Evolutionary conservation across 2,797 vertebrate species (phyloP).

Genomic region (Liasis olivaceus): DNA sequence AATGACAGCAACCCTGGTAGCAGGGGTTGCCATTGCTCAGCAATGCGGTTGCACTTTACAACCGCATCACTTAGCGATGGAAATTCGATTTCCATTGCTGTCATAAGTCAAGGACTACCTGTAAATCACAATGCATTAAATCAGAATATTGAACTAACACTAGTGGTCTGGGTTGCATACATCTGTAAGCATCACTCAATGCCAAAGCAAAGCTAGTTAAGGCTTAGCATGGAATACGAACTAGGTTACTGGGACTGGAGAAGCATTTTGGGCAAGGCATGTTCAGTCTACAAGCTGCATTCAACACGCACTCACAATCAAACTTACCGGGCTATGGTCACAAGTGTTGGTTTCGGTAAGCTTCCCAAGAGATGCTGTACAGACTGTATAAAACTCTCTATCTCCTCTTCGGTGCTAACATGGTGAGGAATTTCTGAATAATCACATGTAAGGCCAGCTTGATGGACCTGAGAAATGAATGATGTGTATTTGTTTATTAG

Average conservation of each 20-base stretch:
- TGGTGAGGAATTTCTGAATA: constrained; percentile 93
- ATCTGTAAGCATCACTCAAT: neutral
- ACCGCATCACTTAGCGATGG: too few relatives aligned
- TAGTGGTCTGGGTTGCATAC: neutral
- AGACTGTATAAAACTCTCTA: constrained; percentile 80
- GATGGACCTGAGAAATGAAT: constrained; percentile 83
- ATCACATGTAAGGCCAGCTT: constrained; percentile 95
- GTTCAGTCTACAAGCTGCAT: neutral
- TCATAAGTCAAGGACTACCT: too few relatives aligned
- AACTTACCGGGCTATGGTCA: constrained; percentile 89
- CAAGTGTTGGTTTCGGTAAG: constrained; percentile 87
- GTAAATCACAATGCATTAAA: neutral
- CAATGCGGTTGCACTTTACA: too few relatives aligned
- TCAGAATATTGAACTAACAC: neutral
- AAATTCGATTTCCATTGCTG: too few relatives aligned
- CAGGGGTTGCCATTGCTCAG: too few relatives aligned
- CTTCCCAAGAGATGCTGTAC: constrained; percentile 75
- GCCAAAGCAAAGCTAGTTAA: neutral
- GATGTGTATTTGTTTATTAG: neutral
- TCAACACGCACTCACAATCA: neutral
- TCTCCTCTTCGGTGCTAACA: constrained; percentile 87
- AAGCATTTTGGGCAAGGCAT: neutral
- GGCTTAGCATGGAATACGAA: neutral
- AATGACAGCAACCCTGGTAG: too few relatives aligned
- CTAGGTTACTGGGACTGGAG: neutral